Conservation (phyloP, 1,140 invertebrate species). For the Luehdorfia chinensis region DNA sequence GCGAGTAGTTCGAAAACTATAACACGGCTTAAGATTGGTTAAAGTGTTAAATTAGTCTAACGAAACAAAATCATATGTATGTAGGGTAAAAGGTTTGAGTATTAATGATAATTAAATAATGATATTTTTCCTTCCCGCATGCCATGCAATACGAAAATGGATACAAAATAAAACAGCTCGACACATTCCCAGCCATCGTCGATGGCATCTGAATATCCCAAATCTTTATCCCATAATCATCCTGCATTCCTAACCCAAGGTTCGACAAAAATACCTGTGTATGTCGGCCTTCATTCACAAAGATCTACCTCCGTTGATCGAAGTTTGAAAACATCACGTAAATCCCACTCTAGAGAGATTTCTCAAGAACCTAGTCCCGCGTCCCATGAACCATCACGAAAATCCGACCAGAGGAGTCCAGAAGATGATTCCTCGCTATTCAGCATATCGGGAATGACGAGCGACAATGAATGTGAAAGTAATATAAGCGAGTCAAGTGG, state of each 20-base stretch:
- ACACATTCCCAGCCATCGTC: conserved; percentile 76
- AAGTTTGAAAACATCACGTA: conserved; percentile 44
- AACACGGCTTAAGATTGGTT: conserved; percentile 7
- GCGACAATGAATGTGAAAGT: conserved; percentile 74
- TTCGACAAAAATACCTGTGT: conserved; percentile 69
- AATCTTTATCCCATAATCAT: conserved; percentile 65
- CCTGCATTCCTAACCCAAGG: conserved; percentile 74
- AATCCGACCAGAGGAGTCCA: conserved; percentile 73
- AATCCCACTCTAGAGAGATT: conserved; percentile 57
- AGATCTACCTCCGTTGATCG: conserved; percentile 57
- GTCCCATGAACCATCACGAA: conserved; percentile 58
- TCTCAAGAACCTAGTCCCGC: conserved; percentile 68
- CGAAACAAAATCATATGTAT: conserved; percentile 2
- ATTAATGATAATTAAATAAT: conserved; percentile 30
- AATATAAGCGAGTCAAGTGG: conserved; percentile 74
- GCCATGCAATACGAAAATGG: conserved; percentile 55
- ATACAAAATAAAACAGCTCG: conserved; percentile 58
- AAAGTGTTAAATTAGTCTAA: conserved; percentile 7
- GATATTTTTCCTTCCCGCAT: conserved; percentile 68
- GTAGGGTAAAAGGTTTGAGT: conserved; percentile 20
- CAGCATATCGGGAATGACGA: conserved; percentile 77
- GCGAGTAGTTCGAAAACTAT: conserved; percentile 5
- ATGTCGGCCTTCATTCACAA: conserved; percentile 58
- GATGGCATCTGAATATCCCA: conserved; percentile 67
- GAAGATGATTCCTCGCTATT: conserved; percentile 76